Percentiles rank a stretch among this genome's conserved stretches.
These are phyloP conservation scores for Parazoanthus darwini DNA, from an alignment of 92 coral and sea anemone species.

Conservation along the genomic window DNA sequence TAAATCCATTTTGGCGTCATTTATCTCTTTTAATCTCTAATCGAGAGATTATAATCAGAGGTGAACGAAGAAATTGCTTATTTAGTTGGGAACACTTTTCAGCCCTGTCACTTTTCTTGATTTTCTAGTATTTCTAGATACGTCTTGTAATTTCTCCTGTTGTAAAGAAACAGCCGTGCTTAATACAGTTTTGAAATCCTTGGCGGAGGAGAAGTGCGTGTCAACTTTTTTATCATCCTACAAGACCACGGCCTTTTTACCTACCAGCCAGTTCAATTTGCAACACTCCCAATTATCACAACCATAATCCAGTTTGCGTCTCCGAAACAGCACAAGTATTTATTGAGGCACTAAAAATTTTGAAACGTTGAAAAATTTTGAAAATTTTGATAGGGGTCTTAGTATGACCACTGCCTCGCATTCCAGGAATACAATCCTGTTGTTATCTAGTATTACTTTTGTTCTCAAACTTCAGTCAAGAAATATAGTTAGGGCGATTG, in stretches of 20 bases:
- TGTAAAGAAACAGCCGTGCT: not conserved
- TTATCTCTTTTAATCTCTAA: not conserved
- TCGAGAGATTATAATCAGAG: not conserved
- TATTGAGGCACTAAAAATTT: not conserved
- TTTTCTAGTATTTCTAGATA: not conserved
- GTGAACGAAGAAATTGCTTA: not conserved
- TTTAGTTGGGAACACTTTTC: not conserved
- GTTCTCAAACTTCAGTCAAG: too few species aligned
- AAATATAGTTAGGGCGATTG: not conserved
- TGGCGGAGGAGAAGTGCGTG: not conserved
- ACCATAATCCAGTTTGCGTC: not conserved
- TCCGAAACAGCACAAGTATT: not conserved
- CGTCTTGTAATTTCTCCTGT: not conserved
- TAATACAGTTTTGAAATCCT: too few species aligned
- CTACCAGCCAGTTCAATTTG: not conserved
- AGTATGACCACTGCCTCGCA: not conserved
- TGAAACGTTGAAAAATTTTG: not conserved
- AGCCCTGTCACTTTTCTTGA: not conserved
- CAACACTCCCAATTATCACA: not conserved
- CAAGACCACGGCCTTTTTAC: not conserved
- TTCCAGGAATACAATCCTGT: too few species aligned
- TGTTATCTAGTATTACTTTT: too few species aligned
- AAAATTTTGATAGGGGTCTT: not conserved
- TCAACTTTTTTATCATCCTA: not conserved
- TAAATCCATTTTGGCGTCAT: not conserved